A percentile compares a stretch with the other conserved stretches of the same genome.
phyloP scores from a whole-genome alignment of 2,113 vertebrate genomes.

The Zosterops borbonicus region DNA sequence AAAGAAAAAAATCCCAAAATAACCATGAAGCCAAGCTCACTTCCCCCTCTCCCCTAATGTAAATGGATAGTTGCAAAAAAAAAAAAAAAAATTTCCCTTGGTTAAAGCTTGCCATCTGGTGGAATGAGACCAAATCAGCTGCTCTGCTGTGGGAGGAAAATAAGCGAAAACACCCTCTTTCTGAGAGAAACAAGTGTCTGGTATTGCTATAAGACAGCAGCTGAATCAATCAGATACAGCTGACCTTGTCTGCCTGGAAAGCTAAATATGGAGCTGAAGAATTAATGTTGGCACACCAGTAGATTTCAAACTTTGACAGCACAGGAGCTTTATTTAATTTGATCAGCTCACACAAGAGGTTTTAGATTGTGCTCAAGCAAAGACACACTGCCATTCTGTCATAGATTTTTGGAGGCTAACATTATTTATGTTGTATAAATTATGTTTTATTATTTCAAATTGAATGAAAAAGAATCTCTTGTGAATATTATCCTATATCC shows the following conservation, averaged over 20 bases:
- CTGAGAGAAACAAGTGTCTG: neutral
- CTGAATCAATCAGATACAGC: constrained; percentile 49
- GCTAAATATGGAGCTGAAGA: constrained; percentile 66
- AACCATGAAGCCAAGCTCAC: neutral
- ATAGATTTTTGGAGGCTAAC: constrained; percentile 49
- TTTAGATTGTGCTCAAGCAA: constrained; percentile 72
- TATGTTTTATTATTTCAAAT: constrained; percentile 61
- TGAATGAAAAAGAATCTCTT: constrained; percentile 62
- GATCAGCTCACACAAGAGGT: constrained; percentile 68
- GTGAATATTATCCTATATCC: constrained; percentile 27
- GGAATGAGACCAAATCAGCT: neutral
- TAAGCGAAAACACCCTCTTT: neutral
- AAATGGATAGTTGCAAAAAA: neutral
- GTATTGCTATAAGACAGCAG: constrained; percentile 35
- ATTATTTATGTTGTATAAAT: constrained; percentile 58
- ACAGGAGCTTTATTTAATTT: constrained; percentile 75
- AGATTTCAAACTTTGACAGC: constrained; percentile 73
- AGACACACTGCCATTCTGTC: constrained; percentile 33
- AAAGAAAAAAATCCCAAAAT: neutral
- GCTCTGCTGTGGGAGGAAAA: neutral
- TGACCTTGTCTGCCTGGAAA: constrained; percentile 67
- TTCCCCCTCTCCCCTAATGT: neutral
- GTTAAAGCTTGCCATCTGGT: constrained; percentile 73
- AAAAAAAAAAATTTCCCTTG: neutral
- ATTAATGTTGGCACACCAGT: constrained; percentile 66